Conservation (phyloP, 2,113 vertebrate species). For the Takifugu bimaculatus region DNA sequence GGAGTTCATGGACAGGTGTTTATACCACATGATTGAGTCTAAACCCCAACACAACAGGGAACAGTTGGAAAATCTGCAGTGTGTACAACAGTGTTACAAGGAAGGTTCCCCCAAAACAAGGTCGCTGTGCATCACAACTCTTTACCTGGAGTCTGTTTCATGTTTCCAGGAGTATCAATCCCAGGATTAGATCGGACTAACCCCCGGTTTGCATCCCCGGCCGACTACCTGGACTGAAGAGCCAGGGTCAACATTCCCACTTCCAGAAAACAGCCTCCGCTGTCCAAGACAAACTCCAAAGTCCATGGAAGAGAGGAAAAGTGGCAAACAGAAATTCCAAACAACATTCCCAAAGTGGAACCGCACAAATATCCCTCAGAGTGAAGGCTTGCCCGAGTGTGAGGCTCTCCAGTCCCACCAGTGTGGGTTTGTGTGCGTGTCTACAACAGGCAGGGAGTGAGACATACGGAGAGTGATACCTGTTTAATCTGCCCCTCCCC, state of each 20-base stretch:
- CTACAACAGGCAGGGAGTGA: constrained; percentile 43
- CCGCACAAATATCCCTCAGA: constrained; percentile 1
- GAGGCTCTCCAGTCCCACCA: constrained; percentile 40
- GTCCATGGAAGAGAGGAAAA: constrained; percentile 31
- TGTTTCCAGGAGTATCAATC: constrained; percentile 32
- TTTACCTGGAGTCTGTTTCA: constrained; percentile 63
- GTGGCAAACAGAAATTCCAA: constrained; percentile 10
- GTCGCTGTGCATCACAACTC: not conserved
- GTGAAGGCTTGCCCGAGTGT: constrained; percentile 18
- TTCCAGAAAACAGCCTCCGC: constrained; percentile 49
- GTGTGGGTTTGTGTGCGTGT: constrained; percentile 27
- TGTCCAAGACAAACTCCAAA: constrained; percentile 25
- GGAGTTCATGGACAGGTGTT: too few species aligned
- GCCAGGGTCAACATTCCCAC: constrained; percentile 20
- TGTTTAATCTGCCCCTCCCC: constrained; percentile 60
- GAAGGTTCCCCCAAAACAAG: too few species aligned
- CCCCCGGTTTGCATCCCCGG: constrained; percentile 29
- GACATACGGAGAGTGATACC: constrained; percentile 47
- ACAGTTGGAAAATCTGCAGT: too few species aligned
- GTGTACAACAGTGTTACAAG: too few species aligned
- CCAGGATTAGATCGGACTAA: constrained; percentile 28
- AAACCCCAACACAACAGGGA: too few species aligned
- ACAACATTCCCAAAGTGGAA: not conserved
- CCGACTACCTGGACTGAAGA: constrained; percentile 21
- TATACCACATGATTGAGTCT: too few species aligned